Evolutionary conservation across 2,797 vertebrate species (phyloP).

Genomic region (Heterohyrax brucei): DNA sequence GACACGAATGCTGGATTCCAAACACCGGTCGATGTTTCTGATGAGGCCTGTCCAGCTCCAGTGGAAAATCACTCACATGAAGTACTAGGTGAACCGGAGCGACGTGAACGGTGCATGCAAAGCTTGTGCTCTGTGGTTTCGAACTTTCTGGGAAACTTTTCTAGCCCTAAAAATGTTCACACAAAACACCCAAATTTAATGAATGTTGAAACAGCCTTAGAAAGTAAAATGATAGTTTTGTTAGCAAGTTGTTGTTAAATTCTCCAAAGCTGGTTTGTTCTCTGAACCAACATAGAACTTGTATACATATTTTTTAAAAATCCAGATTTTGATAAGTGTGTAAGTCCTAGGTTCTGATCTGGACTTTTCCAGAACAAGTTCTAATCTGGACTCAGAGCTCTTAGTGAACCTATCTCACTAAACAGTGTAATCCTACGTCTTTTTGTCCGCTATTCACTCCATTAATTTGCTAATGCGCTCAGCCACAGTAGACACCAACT

Average conservation of each 20-base stretch:
- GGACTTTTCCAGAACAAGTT: slow-evolving; percentile 39
- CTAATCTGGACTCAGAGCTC: background rate
- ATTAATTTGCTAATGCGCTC: background rate
- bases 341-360: slow-evolving; percentile 16
- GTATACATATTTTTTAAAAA: background rate
- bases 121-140: background rate
- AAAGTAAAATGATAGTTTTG: slow-evolving; percentile 36
- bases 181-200: slow-evolving; percentile 31
- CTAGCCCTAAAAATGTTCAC: slow-evolving; percentile 40
- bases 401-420: background rate
- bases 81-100: background rate
- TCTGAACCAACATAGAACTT: slow-evolving; percentile 42
- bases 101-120: background rate
- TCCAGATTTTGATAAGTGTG: background rate
- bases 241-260: slow-evolving; percentile 63
- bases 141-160: background rate
- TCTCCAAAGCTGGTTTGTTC: background rate
- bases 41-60: background rate
- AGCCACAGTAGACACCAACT: background rate
- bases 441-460: slow-evolving; percentile 37
- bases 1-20: background rate
- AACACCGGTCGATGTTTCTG: slow-evolving; percentile 6
- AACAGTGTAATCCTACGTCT: slow-evolving; percentile 35
- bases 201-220: slow-evolving; percentile 53
- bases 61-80: slow-evolving; percentile 33